Percentiles rank a stretch among this genome's conserved stretches.
Evolutionary conservation across 1,140 invertebrate species (phyloP).

Genomic region (Cherax quadricarinatus): DNA sequence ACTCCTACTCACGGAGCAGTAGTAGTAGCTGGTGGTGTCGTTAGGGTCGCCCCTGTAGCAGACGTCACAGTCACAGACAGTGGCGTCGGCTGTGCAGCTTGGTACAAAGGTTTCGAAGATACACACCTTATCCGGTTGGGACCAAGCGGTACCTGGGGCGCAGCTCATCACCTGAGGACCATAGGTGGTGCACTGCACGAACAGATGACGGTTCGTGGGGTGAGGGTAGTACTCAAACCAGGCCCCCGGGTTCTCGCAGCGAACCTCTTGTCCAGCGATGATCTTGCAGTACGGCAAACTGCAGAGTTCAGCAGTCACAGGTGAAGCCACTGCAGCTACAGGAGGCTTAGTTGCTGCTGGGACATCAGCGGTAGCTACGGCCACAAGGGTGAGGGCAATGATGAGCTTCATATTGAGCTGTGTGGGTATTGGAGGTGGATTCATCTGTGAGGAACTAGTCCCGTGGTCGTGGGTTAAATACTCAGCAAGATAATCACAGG

Average conservation of each 20-base stretch:
- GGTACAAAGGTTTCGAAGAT: background rate
- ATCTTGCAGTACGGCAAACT: background rate
- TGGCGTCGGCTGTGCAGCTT: background rate
- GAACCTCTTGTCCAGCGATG: constrained; percentile 11
- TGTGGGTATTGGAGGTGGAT: background rate
- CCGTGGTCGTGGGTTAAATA: too few relatives aligned
- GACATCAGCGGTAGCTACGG: background rate
- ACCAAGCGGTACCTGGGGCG: background rate
- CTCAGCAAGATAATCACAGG: too few relatives aligned
- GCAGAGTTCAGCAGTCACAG: background rate
- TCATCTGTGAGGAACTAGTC: too few relatives aligned
- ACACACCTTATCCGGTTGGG: background rate
- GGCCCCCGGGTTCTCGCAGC: background rate
- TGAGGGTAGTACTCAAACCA: constrained; percentile 37
- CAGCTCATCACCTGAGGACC: constrained; percentile 36
- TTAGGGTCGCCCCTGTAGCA: background rate
- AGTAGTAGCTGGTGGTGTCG: background rate
- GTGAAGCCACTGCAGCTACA: background rate
- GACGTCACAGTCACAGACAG: background rate
- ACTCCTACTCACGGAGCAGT: background rate
- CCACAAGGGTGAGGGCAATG: background rate
- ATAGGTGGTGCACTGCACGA: constrained; percentile 19
- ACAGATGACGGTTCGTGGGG: constrained; percentile 6
- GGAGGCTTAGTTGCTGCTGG: background rate
- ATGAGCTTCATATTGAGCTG: background rate